phyloP scores from a whole-genome alignment of 2,888 invertebrate species.

The Sinhomidia bicolor region DNA sequence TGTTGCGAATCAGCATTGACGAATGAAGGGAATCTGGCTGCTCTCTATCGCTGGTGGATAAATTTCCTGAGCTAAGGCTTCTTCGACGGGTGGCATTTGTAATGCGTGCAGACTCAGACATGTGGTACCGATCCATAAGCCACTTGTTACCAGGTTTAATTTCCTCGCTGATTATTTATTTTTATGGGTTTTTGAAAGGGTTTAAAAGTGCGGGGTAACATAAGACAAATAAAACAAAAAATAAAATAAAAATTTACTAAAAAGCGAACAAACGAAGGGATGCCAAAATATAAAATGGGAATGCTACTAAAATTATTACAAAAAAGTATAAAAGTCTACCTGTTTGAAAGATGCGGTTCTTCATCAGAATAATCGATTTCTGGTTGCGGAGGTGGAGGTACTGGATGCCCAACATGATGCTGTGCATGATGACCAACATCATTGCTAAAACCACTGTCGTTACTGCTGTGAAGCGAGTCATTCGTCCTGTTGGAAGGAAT shows the following conservation, averaged over 20 bases:
- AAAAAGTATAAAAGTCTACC: slow-evolving; percentile 57
- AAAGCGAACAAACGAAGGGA: background rate
- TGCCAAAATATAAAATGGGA: background rate
- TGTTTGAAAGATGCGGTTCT: slow-evolving; percentile 83
- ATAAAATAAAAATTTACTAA: slow-evolving; percentile 50
- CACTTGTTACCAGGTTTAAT: slow-evolving; percentile 77
- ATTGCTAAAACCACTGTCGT: slow-evolving; percentile 95
- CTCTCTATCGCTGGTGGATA: slow-evolving; percentile 58
- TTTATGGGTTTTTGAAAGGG: background rate
- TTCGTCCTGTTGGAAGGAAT: slow-evolving; percentile 81
- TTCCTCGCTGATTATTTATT: slow-evolving; percentile 58
- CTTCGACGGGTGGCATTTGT: slow-evolving; percentile 48
- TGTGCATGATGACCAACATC: slow-evolving; percentile 82
- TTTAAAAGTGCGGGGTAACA: slow-evolving; percentile 29
- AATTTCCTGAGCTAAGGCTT: slow-evolving; percentile 58
- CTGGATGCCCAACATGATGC: slow-evolving; percentile 30
- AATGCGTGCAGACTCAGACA: slow-evolving; percentile 76
- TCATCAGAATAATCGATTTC: slow-evolving; percentile 96
- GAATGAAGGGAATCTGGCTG: slow-evolving; percentile 36
- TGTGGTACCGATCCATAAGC: slow-evolving; percentile 79
- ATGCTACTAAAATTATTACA: too few relatives aligned
- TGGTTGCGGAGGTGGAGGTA: slow-evolving; percentile 90
- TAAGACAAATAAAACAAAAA: slow-evolving; percentile 43
- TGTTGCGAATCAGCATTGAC: slow-evolving; percentile 37
- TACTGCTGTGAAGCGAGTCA: slow-evolving; percentile 92